Base-by-base conservation (phyloP, 1,140 invertebrate genomes). In the Micrasema longulum region DNA sequence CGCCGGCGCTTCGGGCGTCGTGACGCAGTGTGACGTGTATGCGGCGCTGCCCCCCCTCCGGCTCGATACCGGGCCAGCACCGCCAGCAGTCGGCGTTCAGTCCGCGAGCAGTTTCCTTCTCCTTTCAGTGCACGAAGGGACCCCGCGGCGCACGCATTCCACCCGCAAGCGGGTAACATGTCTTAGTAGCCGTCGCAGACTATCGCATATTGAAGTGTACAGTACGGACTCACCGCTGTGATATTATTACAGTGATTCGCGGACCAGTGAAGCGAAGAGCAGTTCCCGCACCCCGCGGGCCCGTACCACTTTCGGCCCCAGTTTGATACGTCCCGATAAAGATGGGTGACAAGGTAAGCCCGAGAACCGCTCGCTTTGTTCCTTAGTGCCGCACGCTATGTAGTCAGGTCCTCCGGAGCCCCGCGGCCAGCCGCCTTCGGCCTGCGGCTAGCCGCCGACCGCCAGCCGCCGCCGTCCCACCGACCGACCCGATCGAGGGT, bases 1-100 rank as follows among this genome's bases (percentile, higher is more conserved):
- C 79, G 72, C 57, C 53, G 62, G 78, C 79, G 79, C 82, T 82
- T 81, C 81, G 83, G 80, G 82, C 83, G 82, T 82, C 83, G 83
- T 84, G 83, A 85, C 84, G 83, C 84, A 85, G 83, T 85, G 83
- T 85, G 83, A 84, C 84, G 84, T 82, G 82, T 82, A 79, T 80
- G 82, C 79, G 80, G 66, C 65, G 64, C 81, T 77, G 78, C 77
- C 81, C 79, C 79, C 82, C 79, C 81, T 48, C 60, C 60, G 65
- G 48, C 65, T 47, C 67, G 67, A 41, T 52, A 79, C 79, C 78
- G 80, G 78, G 79, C 82, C 79, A 20, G 26, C 43, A 36, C 79
- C 7, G 7, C 35, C 64, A 31, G 67, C 43, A 43, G 77, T 76
- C 80, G 57, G 18, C 16, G 57, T 41, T 31, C 53, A 47, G 18